A percentile compares a stretch with the other conserved stretches of the same genome.
These are phyloP conservation scores for Porites rus DNA, from an alignment of 92 coral and sea anemone species.

Conservation along the genomic window DNA sequence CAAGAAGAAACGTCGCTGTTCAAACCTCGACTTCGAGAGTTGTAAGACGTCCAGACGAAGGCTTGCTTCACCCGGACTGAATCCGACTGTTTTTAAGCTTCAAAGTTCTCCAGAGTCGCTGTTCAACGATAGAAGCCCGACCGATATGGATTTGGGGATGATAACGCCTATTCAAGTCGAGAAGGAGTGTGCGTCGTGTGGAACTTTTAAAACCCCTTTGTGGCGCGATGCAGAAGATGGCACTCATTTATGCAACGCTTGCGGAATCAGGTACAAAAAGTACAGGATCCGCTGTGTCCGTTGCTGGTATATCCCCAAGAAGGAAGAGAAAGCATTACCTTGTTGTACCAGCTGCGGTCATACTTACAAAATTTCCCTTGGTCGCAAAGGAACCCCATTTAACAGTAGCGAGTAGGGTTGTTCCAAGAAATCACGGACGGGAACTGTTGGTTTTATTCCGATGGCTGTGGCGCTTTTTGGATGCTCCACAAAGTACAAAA, in stretches of 20 bases:
- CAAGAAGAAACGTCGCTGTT: slow-evolving; percentile 82
- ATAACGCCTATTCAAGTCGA: slow-evolving; percentile 84
- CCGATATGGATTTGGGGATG: slow-evolving; percentile 86
- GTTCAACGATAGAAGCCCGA: slow-evolving; percentile 55
- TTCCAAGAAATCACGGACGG: background rate
- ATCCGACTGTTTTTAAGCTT: slow-evolving; percentile 84
- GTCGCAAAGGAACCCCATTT: slow-evolving; percentile 77
- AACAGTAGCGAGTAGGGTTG: slow-evolving; percentile 45
- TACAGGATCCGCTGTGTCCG: slow-evolving; percentile 94
- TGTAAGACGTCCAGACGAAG: slow-evolving; percentile 74
- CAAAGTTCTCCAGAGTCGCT: slow-evolving; percentile 71
- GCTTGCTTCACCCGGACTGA: slow-evolving; percentile 72
- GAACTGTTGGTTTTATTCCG: slow-evolving; percentile 27
- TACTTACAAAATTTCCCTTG: slow-evolving; percentile 79
- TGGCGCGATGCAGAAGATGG: slow-evolving; percentile 99
- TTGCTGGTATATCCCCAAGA: slow-evolving; percentile 99
- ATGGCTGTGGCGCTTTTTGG: background rate
- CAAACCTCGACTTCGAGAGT: slow-evolving; percentile 50
- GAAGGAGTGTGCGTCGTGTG: slow-evolving; percentile 99
- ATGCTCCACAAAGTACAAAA: background rate
- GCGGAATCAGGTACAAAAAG: slow-evolving; percentile 98
- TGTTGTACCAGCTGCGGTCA: slow-evolving; percentile 94
- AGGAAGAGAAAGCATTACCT: slow-evolving; percentile 92
- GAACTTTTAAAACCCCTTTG: slow-evolving; percentile 92
- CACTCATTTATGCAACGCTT: slow-evolving; percentile 98